Conservation (phyloP, 2,888 invertebrate genomes). For the Platypus cylindrus region DNA sequence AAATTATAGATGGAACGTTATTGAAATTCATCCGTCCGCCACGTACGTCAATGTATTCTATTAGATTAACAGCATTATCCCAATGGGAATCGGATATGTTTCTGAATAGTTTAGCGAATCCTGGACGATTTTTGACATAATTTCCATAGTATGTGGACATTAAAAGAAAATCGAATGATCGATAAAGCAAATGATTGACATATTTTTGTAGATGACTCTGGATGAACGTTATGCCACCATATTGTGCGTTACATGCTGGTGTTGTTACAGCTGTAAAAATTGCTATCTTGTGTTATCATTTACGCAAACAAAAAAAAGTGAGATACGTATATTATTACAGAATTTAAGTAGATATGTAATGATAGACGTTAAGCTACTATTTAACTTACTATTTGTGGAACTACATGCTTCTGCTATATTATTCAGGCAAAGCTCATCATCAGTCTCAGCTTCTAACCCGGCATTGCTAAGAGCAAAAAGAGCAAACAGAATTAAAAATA, state of each 20-base stretch:
- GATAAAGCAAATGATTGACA: conserved; percentile 51
- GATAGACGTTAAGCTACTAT: no score
- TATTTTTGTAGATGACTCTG: conserved; percentile 39
- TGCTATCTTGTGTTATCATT: no score
- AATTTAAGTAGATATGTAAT: no score
- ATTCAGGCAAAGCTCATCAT: conserved; percentile 48
- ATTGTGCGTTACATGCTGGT: conserved; percentile 50
- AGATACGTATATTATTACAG: no score
- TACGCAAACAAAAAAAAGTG: conserved; percentile 11
- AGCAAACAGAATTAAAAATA: conserved; percentile 38
- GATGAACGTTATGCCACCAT: conserved; percentile 45
- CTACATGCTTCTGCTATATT: conserved; percentile 43
- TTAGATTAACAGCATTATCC: conserved; percentile 57
- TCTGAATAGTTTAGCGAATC: conserved; percentile 62
- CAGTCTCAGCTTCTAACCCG: conserved; percentile 17
- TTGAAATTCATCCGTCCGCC: conserved; percentile 50
- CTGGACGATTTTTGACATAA: conserved; percentile 59
- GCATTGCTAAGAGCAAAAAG: conserved; percentile 29
- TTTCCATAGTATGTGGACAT: conserved; percentile 65
- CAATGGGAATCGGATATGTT: conserved; percentile 62
- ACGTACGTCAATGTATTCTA: conserved; percentile 63
- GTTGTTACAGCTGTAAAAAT: conserved; percentile 20
- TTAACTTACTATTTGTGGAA: conserved; percentile 31
- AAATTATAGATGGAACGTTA: conserved; percentile 24
- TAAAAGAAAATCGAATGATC: conserved; percentile 62